Percentiles rank a stretch among this genome's conserved stretches.
Evolutionary conservation across 2,888 invertebrate genomes (phyloP).

Genomic region (Acheta domesticus): DNA sequence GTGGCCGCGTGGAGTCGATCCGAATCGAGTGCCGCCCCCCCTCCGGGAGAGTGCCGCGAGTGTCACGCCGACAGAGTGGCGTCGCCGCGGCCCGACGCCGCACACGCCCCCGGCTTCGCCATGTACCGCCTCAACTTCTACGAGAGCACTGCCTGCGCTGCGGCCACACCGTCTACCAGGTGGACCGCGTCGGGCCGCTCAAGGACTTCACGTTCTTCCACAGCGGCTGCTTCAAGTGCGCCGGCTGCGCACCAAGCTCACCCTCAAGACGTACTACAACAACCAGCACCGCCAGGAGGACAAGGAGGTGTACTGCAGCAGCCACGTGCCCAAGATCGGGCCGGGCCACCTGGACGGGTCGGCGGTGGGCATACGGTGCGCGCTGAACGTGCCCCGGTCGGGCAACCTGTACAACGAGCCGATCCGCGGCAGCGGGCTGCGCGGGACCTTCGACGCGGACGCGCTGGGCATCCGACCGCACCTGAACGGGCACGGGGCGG

Average conservation of each 20-base stretch:
- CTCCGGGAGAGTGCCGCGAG: not conserved
- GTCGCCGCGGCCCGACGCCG: not conserved
- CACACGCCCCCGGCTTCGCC: conserved; percentile 37
- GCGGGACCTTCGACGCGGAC: conserved; percentile 53
- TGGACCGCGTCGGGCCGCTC: conserved; percentile 90
- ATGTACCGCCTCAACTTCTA: conserved; percentile 89
- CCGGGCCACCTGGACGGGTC: conserved; percentile 87
- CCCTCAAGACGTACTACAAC: conserved; percentile 91
- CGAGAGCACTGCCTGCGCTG: conserved; percentile 91
- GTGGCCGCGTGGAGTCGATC: no score
- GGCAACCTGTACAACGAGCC: conserved; percentile 88
- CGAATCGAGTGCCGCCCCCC: no score
- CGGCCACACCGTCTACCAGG: conserved; percentile 91
- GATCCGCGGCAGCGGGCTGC: conserved; percentile 70
- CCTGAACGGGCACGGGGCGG: conserved; percentile 46
- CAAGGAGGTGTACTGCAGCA: conserved; percentile 94
- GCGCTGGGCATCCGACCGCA: conserved; percentile 55
- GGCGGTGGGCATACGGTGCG: conserved; percentile 84
- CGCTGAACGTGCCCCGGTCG: conserved; percentile 83
- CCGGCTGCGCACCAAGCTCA: conserved; percentile 87
- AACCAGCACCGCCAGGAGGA: conserved; percentile 92
- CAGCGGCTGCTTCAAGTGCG: conserved; percentile 96
- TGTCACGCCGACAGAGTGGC: not conserved
- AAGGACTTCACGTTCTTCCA: conserved; percentile 97
- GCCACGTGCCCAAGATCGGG: conserved; percentile 94